Evolutionary conservation across 2,888 invertebrate genomes (phyloP).

Genomic region (Allophyes oxyacanthae): DNA sequence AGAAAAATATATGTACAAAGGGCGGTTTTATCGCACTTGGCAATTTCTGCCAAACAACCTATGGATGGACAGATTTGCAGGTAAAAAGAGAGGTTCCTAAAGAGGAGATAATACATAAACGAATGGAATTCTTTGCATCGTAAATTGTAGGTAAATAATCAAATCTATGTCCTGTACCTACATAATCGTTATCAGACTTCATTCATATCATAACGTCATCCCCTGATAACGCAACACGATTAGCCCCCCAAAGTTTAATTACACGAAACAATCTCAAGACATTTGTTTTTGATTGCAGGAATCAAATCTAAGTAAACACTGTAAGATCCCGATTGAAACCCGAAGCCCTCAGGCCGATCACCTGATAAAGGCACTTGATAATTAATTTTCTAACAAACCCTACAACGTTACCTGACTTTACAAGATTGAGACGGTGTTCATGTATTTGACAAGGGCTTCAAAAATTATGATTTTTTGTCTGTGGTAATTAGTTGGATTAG

Average conservation of each 20-base stretch:
- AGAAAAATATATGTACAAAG: no score
- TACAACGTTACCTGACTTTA: slow-evolving; percentile 63
- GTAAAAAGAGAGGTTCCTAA: no score
- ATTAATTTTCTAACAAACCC: slow-evolving; percentile 80
- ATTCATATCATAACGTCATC: slow-evolving; percentile 31
- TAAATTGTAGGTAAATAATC: no score
- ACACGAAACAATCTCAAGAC: slow-evolving; percentile 47
- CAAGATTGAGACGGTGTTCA: slow-evolving; percentile 48
- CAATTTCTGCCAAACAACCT: no score
- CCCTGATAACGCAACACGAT: slow-evolving; percentile 29
- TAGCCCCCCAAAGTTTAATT: slow-evolving; percentile 47
- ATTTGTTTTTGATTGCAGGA: slow-evolving; percentile 63
- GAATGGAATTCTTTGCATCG: no score
- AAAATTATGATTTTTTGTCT: slow-evolving; percentile 28
- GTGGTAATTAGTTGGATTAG: slow-evolving; percentile 22
- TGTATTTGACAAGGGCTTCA: slow-evolving; percentile 47
- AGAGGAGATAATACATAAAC: no score
- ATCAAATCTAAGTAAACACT: slow-evolving; percentile 68
- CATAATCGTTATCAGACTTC: slow-evolving; percentile 3
- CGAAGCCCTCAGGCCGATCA: slow-evolving; percentile 69
- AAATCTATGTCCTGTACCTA: background rate
- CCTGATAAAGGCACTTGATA: slow-evolving; percentile 79
- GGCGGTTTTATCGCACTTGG: no score
- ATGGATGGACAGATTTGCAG: no score
- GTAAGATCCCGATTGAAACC: slow-evolving; percentile 64